These are phyloP conservation scores for Anoplius nigerrimus DNA, from an alignment of 2,888 invertebrate genomes.

Conservation along the genomic window DNA sequence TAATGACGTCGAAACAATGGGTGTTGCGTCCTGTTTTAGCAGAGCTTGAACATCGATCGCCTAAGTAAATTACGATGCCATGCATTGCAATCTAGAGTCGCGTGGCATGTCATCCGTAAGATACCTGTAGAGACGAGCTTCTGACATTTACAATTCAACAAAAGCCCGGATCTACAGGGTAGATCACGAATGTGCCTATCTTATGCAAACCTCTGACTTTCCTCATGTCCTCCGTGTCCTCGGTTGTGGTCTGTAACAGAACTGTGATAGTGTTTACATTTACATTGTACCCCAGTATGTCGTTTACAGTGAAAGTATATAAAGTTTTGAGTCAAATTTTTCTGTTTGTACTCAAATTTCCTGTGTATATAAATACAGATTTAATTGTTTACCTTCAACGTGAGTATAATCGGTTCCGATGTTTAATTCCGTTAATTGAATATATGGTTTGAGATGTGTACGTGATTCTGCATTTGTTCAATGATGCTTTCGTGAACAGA, in stretches of 20 bases:
- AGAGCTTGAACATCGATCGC: too few species aligned
- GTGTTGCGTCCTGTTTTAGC: too few species aligned
- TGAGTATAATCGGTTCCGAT: too few species aligned
- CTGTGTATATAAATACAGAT: too few species aligned
- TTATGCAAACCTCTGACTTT: slow-evolving; percentile 48
- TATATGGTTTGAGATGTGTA: too few species aligned
- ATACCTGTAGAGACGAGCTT: slow-evolving; percentile 99
- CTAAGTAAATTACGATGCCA: slow-evolving; percentile 7
- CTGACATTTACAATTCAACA: slow-evolving; percentile 91
- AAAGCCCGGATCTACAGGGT: slow-evolving; percentile 99
- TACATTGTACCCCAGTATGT: not conserved
- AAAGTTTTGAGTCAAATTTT: not conserved
- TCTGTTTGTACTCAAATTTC: not conserved
- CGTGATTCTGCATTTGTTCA: too few species aligned
- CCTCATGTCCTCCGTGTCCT: slow-evolving; percentile 5
- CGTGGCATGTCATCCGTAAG: slow-evolving; percentile 96
- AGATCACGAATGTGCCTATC: slow-evolving; percentile 96
- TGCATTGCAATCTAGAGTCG: slow-evolving; percentile 76
- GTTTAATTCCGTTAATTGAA: too few species aligned
- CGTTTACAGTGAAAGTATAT: not conserved
- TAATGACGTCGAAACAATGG: too few species aligned
- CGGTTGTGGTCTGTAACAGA: slow-evolving; percentile 47
- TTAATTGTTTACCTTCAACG: too few species aligned
- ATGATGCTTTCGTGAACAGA: too few species aligned
- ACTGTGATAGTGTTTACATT: not conserved